phyloP scores from a whole-genome alignment of 2,113 vertebrate genomes.

The Chaetodon trifascialis region DNA sequence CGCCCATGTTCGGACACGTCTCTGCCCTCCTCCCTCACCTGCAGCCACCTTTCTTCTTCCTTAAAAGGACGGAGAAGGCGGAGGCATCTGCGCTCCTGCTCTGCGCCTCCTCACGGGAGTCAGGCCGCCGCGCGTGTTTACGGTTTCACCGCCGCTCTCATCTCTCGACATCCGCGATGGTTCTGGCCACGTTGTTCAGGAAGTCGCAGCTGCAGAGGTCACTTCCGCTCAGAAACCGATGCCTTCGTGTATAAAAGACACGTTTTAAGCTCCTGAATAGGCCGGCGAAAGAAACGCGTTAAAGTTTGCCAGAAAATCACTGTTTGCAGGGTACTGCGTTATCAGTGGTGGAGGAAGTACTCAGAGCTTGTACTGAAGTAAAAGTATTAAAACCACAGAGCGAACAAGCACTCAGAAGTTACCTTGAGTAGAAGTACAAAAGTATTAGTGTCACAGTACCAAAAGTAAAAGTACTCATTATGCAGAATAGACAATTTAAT shows the following conservation, averaged over 20 bases:
- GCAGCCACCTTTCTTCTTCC: not conserved
- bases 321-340: too few relatives aligned
- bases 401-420: not conserved
- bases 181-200: slow-evolving; percentile 6
- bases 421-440: not conserved
- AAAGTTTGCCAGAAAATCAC: not conserved
- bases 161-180: not conserved
- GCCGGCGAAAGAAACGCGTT: too few relatives aligned
- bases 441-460: not conserved
- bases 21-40: not conserved
- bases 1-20: slow-evolving; percentile 26
- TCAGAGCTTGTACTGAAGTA: too few relatives aligned
- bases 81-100: not conserved
- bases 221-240: slow-evolving; percentile 10
- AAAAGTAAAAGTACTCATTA: too few relatives aligned
- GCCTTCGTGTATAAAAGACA: too few relatives aligned
- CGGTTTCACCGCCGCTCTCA: slow-evolving; percentile 44
- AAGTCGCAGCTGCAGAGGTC: not conserved
- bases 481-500: too few relatives aligned
- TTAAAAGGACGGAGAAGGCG: not conserved
- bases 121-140: slow-evolving; percentile 27
- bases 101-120: too few relatives aligned
- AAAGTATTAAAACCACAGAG: not conserved
- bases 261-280: too few relatives aligned
- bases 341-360: too few relatives aligned